Conservation (phyloP, 2,888 invertebrate species). For the Drosophila seclusa region DNA sequence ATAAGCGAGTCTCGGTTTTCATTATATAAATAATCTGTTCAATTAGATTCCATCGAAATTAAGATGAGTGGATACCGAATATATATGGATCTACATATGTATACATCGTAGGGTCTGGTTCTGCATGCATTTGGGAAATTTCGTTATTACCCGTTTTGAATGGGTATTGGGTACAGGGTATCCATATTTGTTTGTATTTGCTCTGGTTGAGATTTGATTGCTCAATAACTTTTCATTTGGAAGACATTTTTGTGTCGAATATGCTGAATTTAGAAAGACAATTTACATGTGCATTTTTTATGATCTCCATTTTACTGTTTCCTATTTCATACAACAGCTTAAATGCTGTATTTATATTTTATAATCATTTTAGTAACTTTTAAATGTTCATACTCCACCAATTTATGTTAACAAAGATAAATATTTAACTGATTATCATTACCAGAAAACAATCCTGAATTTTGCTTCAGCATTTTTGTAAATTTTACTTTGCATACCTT, state of each 20-base stretch:
- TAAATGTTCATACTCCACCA: fast-evolving
- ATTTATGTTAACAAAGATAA: not conserved
- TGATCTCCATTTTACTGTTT: not conserved
- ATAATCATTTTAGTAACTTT: not conserved
- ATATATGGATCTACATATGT: not conserved
- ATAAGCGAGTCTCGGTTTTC: not conserved
- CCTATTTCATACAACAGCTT: not conserved
- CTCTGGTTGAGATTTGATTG: not conserved
- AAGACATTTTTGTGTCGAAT: not conserved
- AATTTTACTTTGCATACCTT: not conserved
- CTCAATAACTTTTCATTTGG: not conserved
- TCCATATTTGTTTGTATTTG: not conserved
- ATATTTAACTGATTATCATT: not conserved
- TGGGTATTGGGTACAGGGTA: not conserved
- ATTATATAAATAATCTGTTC: not conserved
- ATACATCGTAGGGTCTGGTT: not conserved
- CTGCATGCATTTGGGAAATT: not conserved
- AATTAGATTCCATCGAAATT: not conserved
- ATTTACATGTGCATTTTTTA: not conserved
- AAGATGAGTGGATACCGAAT: not conserved
- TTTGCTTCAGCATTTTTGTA: no score
- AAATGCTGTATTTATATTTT: not conserved
- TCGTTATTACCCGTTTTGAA: not conserved
- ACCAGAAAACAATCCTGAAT: not conserved
- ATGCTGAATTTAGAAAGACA: not conserved